These are phyloP conservation scores for Leucoptera coffeella DNA, from an alignment of 2,888 invertebrate genomes.

Conservation along the genomic window DNA sequence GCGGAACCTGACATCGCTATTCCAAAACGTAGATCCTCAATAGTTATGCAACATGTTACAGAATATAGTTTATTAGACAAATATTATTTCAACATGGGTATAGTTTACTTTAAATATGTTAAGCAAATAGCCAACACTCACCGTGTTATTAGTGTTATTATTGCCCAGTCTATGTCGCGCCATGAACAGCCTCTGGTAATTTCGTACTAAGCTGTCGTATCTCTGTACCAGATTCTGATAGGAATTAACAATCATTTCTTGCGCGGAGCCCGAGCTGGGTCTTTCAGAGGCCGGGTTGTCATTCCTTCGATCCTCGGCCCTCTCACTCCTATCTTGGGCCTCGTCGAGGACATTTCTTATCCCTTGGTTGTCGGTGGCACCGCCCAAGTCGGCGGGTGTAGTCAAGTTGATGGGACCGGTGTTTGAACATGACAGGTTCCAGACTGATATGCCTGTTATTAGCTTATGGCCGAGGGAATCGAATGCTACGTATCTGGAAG, in stretches of 20 bases:
- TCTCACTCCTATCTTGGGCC: constrained; percentile 17
- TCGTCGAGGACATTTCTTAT: too few relatives aligned
- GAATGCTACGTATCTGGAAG: constrained; percentile 73
- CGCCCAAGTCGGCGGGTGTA: constrained; percentile 15
- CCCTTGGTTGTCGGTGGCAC: constrained; percentile 13
- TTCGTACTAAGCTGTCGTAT: constrained; percentile 43
- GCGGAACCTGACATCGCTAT: too few relatives aligned
- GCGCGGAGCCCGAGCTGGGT: constrained; percentile 20
- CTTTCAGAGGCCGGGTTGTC: constrained; percentile 14
- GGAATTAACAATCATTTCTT: constrained; percentile 40
- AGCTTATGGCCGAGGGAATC: constrained; percentile 74
- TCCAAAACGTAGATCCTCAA: too few relatives aligned
- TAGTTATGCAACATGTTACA: too few relatives aligned
- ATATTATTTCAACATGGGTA: too few relatives aligned
- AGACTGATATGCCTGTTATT: constrained; percentile 73
- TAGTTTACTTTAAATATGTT: too few relatives aligned
- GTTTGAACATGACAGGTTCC: too few relatives aligned
- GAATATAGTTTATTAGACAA: too few relatives aligned
- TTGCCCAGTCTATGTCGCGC: constrained; percentile 33
- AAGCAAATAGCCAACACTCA: constrained; percentile 10
- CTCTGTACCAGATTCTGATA: constrained; percentile 44
- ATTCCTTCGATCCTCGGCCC: constrained; percentile 15
- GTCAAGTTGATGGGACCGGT: constrained; percentile 11
- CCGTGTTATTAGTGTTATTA: constrained; percentile 32
- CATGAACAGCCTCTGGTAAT: constrained; percentile 43